phyloP scores from a whole-genome alignment of 2,113 vertebrate species.

The Clupea harengus region DNA sequence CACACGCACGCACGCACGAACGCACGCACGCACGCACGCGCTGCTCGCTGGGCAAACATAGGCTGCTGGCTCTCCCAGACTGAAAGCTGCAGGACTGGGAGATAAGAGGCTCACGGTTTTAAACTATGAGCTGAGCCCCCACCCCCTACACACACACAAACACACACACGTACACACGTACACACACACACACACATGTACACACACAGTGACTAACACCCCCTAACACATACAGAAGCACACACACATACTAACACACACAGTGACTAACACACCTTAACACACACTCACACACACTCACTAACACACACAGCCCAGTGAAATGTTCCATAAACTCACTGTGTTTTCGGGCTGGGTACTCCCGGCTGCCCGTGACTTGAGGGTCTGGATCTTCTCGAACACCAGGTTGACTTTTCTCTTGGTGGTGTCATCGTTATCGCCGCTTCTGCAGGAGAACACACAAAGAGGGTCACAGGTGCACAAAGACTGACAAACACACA shows the following conservation, averaged over 20 bases:
- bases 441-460: conserved; percentile 73
- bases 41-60: conserved; percentile 36
- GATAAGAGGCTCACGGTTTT: conserved; percentile 47
- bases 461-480: conserved; percentile 32
- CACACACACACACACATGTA: background rate
- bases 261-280: background rate
- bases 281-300: conserved; percentile 2
- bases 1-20: background rate
- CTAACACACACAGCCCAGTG: background rate
- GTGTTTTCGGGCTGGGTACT: conserved; percentile 63
- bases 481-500: conserved; percentile 31
- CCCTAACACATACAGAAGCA: background rate
- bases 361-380: conserved; percentile 89
- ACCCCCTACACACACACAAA: background rate
- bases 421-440: conserved; percentile 88
- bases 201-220: background rate
- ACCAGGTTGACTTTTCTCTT: conserved; percentile 97
- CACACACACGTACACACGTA: background rate
- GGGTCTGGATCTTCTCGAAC: conserved; percentile 98
- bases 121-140: conserved; percentile 32
- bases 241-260: background rate
- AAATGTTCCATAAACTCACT: conserved; percentile 44
- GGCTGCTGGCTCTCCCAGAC: conserved; percentile 26
- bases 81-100: conserved; percentile 25
- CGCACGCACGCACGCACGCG: background rate